Conservation (phyloP, 2,113 vertebrate genomes). For the Tychaedon coryphoeus region DNA sequence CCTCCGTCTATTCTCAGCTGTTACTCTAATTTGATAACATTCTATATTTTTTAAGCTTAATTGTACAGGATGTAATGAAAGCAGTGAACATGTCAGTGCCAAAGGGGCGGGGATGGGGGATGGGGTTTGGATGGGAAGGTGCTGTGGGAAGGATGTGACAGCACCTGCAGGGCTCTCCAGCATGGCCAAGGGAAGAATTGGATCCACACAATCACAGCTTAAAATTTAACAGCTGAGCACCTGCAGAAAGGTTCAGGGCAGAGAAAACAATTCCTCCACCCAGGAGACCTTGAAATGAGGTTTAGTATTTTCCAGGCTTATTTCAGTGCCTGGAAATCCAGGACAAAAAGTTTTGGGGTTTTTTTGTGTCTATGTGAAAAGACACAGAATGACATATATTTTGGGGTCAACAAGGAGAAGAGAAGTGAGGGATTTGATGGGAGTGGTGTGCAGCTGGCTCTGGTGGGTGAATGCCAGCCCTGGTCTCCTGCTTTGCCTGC, state of each 20-base stretch:
- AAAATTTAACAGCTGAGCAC: neutral
- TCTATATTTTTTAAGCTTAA: neutral
- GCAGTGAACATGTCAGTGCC: accelerated
- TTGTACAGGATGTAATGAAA: neutral
- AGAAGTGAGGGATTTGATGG: neutral
- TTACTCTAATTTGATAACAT: neutral
- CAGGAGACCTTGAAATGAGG: neutral
- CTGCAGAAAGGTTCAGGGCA: neutral
- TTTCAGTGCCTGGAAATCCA: neutral
- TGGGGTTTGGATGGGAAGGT: neutral
- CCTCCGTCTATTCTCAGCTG: neutral
- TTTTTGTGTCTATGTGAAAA: neutral
- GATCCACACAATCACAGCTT: neutral
- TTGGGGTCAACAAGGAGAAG: neutral
- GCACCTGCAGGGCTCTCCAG: neutral
- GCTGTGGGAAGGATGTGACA: neutral
- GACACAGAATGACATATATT: neutral
- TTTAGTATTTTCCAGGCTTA: neutral
- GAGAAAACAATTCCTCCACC: neutral
- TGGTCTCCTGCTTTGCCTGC: neutral
- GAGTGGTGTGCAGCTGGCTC: neutral
- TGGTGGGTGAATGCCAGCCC: neutral
- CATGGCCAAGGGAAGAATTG: accelerated
- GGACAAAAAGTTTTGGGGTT: neutral
- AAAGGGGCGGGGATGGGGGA: neutral